Evolutionary conservation across 2,113 vertebrate genomes (phyloP), one percentile per base, ranked within the genome.

Genomic region (Chloropsis cyanopogon): DNA sequence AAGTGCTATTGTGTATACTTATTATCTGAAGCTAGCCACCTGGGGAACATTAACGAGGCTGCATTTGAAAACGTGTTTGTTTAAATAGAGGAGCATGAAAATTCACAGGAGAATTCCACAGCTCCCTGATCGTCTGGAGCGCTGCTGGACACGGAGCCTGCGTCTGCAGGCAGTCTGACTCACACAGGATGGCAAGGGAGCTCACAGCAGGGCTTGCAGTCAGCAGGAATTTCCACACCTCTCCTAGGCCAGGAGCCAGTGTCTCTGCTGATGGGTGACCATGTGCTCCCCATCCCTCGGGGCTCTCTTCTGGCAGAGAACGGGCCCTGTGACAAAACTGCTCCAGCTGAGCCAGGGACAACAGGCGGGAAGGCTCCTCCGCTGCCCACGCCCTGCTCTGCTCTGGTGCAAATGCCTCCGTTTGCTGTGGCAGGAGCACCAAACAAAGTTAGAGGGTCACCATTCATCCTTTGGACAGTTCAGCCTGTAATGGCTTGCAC

Each of bases 321-420:
- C 1, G 0, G 54, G 6, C 44, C 12, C 13, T 11, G 63, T 5
- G 25, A 12, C 35, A 7, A 2, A 37, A 26, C 33, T 9, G 18
- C 29, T 18, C 12, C 25, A 64, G 63, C 42, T 17, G 20, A 37
- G 46, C 15, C 35, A 3, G 4, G 1, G 14, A 49, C 39, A 24
- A 0, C 22, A 12, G 24, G 35, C 24, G 6, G 70, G 49, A 47
- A 41, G 19, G 29, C 12, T 83, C 64, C 72, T 60, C 13, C 18
- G 18, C 88, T 23, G 2, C 1, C 25, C 14, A 0, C 4, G 28
- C 10, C 8, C 37, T 8, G 33, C 1, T 12, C 25, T 35, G 2
- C 52, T 70, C 64, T 10, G 6, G 26, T 0, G 25, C 29, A 63
- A 69, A 81, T 3, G 5, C 23, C 15, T 92, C 56, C 50, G 1